phyloP scores from a whole-genome alignment of 2,888 invertebrate genomes.

The Brachyptera risi region DNA sequence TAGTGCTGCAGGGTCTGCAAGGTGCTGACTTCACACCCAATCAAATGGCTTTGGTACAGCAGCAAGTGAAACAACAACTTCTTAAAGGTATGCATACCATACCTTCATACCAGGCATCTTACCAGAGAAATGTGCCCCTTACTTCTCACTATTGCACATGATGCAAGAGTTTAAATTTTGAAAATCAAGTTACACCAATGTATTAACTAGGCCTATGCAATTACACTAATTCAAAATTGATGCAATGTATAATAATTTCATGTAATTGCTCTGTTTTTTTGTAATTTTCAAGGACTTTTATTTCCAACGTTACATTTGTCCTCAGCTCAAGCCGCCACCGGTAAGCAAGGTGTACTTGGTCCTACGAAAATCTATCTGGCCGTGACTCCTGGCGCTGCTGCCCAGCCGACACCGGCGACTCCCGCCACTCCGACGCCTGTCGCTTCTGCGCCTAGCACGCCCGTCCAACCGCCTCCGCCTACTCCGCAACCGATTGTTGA shows the following conservation, averaged over 20 bases:
- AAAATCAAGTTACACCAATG: no score
- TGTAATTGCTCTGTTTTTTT: no score
- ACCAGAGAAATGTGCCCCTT: no score
- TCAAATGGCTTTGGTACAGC: slow-evolving; percentile 76
- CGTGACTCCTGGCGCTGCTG: slow-evolving; percentile 63
- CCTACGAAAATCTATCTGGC: slow-evolving; percentile 84
- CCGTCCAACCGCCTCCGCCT: not conserved
- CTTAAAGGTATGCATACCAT: slow-evolving; percentile 61
- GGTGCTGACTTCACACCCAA: slow-evolving; percentile 78
- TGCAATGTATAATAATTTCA: no score
- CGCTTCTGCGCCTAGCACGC: slow-evolving; percentile 32
- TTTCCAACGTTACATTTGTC: no score
- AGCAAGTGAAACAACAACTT: slow-evolving; percentile 84
- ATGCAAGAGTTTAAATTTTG: no score
- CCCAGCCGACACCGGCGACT: slow-evolving; percentile 30
- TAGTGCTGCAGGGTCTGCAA: slow-evolving; percentile 79
- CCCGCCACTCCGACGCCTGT: slow-evolving; percentile 40
- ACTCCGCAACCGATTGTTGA: slow-evolving; percentile 40
- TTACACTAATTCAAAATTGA: no score
- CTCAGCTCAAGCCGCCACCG: slow-evolving; percentile 79
- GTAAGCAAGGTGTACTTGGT: slow-evolving; percentile 78
- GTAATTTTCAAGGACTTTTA: no score
- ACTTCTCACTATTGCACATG: no score
- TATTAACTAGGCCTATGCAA: no score
- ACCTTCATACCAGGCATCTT: not conserved